A percentile compares a stretch with the other conserved stretches of the same genome.
Evolutionary conservation across 2,113 vertebrate genomes (phyloP).

Genomic region (Chlorodrepanis virens): DNA sequence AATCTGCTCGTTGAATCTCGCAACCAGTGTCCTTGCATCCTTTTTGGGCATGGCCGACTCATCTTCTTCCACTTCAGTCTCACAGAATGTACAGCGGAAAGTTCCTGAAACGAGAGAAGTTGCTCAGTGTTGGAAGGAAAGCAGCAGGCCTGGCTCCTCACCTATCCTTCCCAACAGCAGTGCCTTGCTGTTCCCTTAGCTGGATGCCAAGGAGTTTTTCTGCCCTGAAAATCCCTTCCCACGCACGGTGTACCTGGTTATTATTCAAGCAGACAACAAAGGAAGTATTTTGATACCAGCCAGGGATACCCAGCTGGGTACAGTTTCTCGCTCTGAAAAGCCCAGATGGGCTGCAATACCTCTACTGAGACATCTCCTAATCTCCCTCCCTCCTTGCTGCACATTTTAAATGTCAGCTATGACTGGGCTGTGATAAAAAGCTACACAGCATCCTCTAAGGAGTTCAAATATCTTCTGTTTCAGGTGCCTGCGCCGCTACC

Average conservation of each 20-base stretch:
- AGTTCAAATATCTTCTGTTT: neutral
- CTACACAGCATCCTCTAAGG: neutral
- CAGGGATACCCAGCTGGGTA: neutral
- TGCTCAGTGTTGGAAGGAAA: neutral
- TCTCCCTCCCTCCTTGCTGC: neutral
- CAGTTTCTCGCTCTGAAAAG: neutral
- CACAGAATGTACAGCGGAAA: slow-evolving; percentile 96
- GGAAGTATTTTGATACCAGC: neutral
- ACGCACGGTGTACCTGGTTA: neutral
- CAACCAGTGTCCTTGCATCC: slow-evolving; percentile 93
- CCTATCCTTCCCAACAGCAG: neutral
- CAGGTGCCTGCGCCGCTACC: neutral
- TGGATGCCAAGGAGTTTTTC: neutral
- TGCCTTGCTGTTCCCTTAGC: neutral
- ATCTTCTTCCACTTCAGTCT: slow-evolving; percentile 96
- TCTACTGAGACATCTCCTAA: neutral
- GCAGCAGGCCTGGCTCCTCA: neutral
- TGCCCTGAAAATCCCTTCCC: neutral
- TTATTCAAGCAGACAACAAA: slow-evolving; percentile 1
- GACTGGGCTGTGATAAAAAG: neutral
- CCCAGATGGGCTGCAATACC: neutral
- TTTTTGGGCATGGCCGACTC: slow-evolving; percentile 92
- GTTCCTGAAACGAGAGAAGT: slow-evolving; percentile 74
- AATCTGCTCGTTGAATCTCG: slow-evolving; percentile 97
- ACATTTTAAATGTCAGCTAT: neutral